These are phyloP conservation scores for Eubasilissa regina DNA, from an alignment of 1,140 invertebrate genomes.

Conservation along the genomic window DNA sequence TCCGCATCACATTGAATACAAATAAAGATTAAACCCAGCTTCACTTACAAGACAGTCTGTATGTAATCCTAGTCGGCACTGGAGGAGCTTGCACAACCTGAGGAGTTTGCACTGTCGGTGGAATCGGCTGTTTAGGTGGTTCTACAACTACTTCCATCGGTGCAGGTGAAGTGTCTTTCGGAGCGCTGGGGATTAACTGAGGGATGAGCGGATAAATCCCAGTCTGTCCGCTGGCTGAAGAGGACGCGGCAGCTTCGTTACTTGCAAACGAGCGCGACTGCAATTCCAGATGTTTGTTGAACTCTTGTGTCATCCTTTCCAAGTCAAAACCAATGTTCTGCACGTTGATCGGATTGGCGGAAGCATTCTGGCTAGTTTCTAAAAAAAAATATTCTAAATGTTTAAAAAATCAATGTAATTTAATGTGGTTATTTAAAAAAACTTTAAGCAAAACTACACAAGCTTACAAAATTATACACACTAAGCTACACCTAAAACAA, in stretches of 20 bases:
- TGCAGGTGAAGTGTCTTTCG: background rate
- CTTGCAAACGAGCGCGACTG: background rate
- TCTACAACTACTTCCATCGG: constrained; percentile 5
- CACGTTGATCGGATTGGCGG: background rate
- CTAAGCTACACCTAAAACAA: too few relatives aligned
- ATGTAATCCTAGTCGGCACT: background rate
- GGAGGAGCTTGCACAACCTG: background rate
- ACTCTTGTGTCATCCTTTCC: constrained; percentile 41
- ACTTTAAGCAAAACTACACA: too few relatives aligned
- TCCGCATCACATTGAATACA: too few relatives aligned
- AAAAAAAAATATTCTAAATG: background rate
- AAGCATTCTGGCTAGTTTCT: background rate
- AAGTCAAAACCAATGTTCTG: constrained; percentile 48
- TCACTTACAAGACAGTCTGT: constrained; percentile 12
- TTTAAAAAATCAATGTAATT: background rate
- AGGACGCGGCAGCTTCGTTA: background rate
- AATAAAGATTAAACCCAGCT: too few relatives aligned
- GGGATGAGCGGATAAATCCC: constrained; percentile 35
- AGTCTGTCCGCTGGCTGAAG: background rate
- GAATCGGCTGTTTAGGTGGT: background rate
- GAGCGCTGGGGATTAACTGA: background rate
- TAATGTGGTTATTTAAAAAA: too few relatives aligned
- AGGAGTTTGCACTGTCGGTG: background rate
- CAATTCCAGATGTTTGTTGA: constrained; percentile 37
- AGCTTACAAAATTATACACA: too few relatives aligned